A percentile compares a stretch with the other conserved stretches of the same genome.
phyloP scores from a whole-genome alignment of 2,113 vertebrate genomes.

The Eulemur macaco region DNA sequence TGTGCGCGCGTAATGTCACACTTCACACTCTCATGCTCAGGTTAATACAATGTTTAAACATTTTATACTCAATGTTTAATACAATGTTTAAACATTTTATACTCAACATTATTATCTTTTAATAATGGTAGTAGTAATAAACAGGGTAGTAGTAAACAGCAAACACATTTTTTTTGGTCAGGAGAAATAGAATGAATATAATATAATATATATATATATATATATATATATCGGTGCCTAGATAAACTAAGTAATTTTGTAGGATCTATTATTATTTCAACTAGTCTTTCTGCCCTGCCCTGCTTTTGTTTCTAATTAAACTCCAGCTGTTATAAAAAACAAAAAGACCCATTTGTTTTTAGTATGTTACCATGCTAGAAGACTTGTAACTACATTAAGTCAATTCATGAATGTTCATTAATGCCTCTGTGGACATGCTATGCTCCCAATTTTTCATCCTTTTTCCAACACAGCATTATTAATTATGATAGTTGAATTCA shows the following conservation, averaged over 20 bases:
- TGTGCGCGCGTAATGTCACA: not conserved
- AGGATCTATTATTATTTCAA: not conserved
- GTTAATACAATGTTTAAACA: not conserved
- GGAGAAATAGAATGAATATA: not conserved
- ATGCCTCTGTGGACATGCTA: not conserved
- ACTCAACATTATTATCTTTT: not conserved
- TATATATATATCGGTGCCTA: not conserved
- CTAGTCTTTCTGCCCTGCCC: fast-evolving
- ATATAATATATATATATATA: not conserved
- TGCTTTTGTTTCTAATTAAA: not conserved
- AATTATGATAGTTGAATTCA: not conserved
- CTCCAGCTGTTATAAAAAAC: not conserved
- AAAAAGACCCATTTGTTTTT: not conserved
- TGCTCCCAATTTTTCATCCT: not conserved
- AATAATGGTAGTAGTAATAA: not conserved
- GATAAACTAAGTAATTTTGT: not conserved
- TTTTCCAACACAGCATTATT: not conserved
- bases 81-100: not conserved
- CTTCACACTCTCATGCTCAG: not conserved
- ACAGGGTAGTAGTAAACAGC: not conserved
- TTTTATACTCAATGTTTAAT: not conserved
- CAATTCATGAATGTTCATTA: not conserved
- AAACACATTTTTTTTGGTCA: not conserved
- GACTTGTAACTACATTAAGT: not conserved
- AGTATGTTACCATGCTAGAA: not conserved